A percentile compares a stretch with the other conserved stretches of the same genome.
Conservation (phyloP, 2,888 invertebrate genomes). For the Icerya purchasi region DNA sequence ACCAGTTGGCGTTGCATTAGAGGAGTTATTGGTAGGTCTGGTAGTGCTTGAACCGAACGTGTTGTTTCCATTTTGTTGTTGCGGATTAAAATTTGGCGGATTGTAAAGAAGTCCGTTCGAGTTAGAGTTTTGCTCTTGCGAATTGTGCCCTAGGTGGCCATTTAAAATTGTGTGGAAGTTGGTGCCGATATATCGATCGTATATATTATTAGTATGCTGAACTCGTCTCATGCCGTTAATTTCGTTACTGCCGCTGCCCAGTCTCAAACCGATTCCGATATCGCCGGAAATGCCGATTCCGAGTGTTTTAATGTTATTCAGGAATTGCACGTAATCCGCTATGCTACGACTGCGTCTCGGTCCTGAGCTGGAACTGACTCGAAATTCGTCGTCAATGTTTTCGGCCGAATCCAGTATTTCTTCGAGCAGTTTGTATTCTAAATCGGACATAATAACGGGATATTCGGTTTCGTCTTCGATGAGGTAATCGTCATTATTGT, state of each 20-base stretch:
- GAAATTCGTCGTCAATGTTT: background rate
- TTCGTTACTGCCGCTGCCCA: conserved; percentile 2
- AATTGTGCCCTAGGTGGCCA: background rate
- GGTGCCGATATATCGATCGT: conserved; percentile 5
- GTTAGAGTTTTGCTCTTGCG: background rate
- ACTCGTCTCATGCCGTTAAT: background rate
- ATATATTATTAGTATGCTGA: conserved; percentile 2
- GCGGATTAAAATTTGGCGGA: too few species aligned
- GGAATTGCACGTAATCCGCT: background rate
- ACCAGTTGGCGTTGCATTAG: background rate
- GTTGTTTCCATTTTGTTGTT: background rate
- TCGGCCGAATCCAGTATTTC: background rate
- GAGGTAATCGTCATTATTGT: too few species aligned
- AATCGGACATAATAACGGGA: background rate
- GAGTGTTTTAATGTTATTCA: conserved; percentile 3
- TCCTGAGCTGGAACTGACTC: background rate
- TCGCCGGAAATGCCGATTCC: conserved; percentile 4
- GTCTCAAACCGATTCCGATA: conserved; percentile 5
- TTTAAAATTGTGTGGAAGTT: conserved; percentile 2
- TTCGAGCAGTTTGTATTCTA: background rate
- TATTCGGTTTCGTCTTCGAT: background rate
- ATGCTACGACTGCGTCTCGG: background rate
- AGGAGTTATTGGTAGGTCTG: background rate
- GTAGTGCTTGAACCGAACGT: background rate
- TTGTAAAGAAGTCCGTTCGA: background rate